These are phyloP conservation scores for Carcharodon carcharias DNA, from an alignment of 2,797 vertebrate species.

Conservation along the genomic window DNA sequence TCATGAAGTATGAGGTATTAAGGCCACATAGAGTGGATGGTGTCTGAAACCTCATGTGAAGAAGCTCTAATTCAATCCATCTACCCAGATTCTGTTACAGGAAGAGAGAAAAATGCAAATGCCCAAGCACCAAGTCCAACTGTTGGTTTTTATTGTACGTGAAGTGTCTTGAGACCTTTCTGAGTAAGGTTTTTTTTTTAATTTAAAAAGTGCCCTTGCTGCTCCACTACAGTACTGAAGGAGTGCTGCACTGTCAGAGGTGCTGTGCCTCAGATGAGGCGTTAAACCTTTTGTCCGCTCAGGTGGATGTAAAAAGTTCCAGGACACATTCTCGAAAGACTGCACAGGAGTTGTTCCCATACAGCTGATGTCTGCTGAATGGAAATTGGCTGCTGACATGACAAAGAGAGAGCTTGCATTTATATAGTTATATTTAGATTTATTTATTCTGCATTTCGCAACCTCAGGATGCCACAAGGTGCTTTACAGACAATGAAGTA, in stretches of 20 bases:
- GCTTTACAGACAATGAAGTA: not conserved
- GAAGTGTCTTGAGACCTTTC: not conserved
- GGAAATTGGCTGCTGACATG: not conserved
- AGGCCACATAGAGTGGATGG: not conserved
- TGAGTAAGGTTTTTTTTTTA: not conserved
- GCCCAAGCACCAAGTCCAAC: not conserved
- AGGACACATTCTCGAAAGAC: not conserved
- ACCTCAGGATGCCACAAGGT: not conserved
- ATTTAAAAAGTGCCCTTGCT: not conserved
- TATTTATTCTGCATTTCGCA: not conserved
- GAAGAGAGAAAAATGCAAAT: not conserved
- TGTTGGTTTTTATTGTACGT: not conserved
- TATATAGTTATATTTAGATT: not conserved
- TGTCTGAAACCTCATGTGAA: not conserved
- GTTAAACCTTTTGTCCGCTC: not conserved
- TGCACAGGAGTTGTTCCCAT: not conserved
- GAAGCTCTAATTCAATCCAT: not conserved
- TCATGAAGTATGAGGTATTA: conserved; percentile 23
- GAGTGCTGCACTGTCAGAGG: not conserved
- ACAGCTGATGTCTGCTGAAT: not conserved
- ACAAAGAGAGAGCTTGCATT: too few species aligned
- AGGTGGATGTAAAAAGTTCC: not conserved
- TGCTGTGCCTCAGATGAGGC: not conserved
- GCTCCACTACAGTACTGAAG: not conserved
- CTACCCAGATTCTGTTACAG: not conserved